Conservation (phyloP, 1,140 invertebrate genomes). For the Paralvinella palmiformis region DNA sequence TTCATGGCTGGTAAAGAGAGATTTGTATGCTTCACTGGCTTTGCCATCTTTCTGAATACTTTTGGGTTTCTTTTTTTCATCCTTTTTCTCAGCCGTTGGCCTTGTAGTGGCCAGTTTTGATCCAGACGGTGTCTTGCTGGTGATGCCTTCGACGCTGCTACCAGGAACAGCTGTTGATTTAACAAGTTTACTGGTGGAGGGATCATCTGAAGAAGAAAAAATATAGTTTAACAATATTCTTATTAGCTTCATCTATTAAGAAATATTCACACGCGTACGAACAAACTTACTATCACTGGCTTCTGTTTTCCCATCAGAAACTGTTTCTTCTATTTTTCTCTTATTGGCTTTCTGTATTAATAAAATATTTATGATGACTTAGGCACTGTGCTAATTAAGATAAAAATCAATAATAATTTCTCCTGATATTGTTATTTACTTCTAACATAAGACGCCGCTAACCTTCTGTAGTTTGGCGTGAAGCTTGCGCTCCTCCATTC, state of each 20-base stretch:
- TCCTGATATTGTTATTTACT: not conserved
- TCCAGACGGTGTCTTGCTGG: not conserved
- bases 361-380: conserved; percentile 9
- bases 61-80: conserved; percentile 16
- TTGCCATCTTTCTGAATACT: conserved; percentile 72
- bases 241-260: no score
- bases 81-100: not conserved
- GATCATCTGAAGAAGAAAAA: not conserved
- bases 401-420: no score
- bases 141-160: not conserved
- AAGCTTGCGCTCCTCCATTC: conserved; percentile 66
- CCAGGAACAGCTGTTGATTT: not conserved
- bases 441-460: conserved; percentile 10
- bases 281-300: not conserved
- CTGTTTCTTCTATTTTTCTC: conserved; percentile 32
- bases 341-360: conserved; percentile 53
- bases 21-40: conserved; percentile 85
- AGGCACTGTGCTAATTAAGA: no score
- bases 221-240: not conserved
- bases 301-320: not conserved
- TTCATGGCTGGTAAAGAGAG: conserved; percentile 85
- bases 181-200: not conserved
- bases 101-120: not conserved
- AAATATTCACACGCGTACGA: no score
- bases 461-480: conserved; percentile 64